Conservation (phyloP, 2,888 invertebrate genomes). For the Adela reaumurella region DNA sequence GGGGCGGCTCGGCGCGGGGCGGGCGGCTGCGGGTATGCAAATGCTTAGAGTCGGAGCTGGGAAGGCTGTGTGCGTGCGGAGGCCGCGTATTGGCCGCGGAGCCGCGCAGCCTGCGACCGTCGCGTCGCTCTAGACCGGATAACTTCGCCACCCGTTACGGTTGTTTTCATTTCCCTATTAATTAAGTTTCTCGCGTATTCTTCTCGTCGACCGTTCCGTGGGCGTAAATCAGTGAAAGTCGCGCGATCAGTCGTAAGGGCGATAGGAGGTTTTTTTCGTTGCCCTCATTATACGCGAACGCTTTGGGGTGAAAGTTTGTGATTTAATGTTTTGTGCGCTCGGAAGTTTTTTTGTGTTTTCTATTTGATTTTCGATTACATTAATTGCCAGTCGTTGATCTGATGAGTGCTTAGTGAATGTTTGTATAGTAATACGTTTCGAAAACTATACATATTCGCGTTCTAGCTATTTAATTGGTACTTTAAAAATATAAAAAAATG, state of each 20-base stretch:
- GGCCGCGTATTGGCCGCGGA: slow-evolving; percentile 46
- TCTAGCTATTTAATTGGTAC: too few relatives aligned
- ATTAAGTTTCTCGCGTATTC: slow-evolving; percentile 54
- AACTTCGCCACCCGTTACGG: slow-evolving; percentile 59
- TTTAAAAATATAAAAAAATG: too few relatives aligned
- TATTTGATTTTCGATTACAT: too few relatives aligned
- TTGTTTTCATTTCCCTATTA: slow-evolving; percentile 57
- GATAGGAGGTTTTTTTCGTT: neutral
- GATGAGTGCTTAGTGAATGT: too few relatives aligned
- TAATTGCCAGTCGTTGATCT: too few relatives aligned
- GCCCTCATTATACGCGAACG: neutral
- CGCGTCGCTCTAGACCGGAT: slow-evolving; percentile 36
- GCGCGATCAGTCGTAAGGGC: too few relatives aligned
- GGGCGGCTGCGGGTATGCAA: slow-evolving; percentile 40
- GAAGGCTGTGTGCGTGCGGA: slow-evolving; percentile 41
- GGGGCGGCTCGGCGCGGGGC: slow-evolving; percentile 23
- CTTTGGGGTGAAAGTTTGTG: neutral
- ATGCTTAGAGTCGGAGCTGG: slow-evolving; percentile 43
- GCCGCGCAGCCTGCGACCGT: slow-evolving; percentile 14
- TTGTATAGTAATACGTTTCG: too few relatives aligned
- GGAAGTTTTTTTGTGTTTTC: too few relatives aligned
- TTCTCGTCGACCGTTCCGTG: slow-evolving; percentile 40
- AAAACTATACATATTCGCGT: too few relatives aligned
- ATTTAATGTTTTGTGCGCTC: too few relatives aligned
- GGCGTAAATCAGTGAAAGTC: neutral